Base-by-base conservation (phyloP, 2,888 invertebrate species). In the Drosophila borborema region DNA sequence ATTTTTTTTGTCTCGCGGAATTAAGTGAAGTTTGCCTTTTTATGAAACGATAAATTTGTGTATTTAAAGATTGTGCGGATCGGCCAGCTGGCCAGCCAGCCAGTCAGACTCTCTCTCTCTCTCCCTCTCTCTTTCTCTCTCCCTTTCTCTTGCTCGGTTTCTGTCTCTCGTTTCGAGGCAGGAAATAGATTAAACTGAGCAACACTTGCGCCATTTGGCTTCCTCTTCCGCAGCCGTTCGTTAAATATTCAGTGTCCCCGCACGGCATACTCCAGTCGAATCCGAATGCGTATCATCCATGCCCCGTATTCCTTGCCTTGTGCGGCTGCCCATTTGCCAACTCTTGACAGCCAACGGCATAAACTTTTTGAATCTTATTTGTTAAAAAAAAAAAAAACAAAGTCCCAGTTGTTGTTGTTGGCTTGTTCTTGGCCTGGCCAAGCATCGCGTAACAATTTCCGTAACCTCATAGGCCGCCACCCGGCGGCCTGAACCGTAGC, bases 11-110 rank as follows among this genome's bases (percentile, higher is more conserved):
- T 54, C 74, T 68, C 51, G 38, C 59, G 64, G 73, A 79, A 88
- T 89, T 86, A 90, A 90, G 86, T 90, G 89, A 88, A 90, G 80
- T 81, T 74, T 54, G 51, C 80, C 82, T 83, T 90, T 91, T 91
- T 91, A 91, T 91, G 90, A 89, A 88, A 82, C 89, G 82, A 91
- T 91, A 91, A 91, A 91, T 91, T 91, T 76, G 79, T 85, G 81
- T 86, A 86, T 91, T 91, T 91, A 90, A 91, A 85, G 84, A 86
- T 86, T 83, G 79, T 54, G 64, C 62, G 58, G 73, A 81, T 78
- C 78, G 81, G 46, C 54, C 65, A 41, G 40, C 40, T 31, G 56
- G 48, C 45, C 12, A 23, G 55, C 3, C 43, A 20, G 60, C 1
- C 48, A 31, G 64, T 7, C 40, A 20, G 58, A 48, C 49, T 16